Conservation (phyloP, 2,888 invertebrate genomes). For the Pandemis heparana region DNA sequence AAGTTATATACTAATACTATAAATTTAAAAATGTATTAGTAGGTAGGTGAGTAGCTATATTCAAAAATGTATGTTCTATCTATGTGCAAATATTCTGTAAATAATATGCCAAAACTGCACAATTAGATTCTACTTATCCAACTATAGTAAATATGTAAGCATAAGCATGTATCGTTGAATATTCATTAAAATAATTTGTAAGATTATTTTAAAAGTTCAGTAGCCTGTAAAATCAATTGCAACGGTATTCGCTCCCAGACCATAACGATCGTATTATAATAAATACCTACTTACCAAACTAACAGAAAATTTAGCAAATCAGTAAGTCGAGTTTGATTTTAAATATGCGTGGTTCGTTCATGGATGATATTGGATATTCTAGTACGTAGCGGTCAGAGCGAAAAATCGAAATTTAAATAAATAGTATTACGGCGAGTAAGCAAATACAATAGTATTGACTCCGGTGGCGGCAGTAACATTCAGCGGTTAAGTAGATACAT, state of each 20-base stretch:
- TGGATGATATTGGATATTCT: not conserved
- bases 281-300: not conserved
- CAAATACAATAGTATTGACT: conserved; percentile 38
- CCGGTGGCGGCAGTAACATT: conserved; percentile 22
- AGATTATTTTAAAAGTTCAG: not conserved
- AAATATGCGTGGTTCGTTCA: not conserved
- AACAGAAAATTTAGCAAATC: not conserved
- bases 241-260: not conserved
- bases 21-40: too few relatives aligned
- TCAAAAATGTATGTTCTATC: too few relatives aligned
- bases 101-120: too few relatives aligned
- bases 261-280: not conserved
- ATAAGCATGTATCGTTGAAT: not conserved
- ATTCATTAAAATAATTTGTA: not conserved
- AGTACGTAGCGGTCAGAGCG: not conserved
- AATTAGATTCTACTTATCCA: too few relatives aligned
- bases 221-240: not conserved
- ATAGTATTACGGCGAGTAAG: conserved; percentile 36
- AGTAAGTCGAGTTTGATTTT: not conserved
- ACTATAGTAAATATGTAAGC: too few relatives aligned
- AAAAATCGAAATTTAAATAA: conserved; percentile 9
- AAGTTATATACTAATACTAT: too few relatives aligned
- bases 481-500: conserved; percentile 36
- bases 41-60: too few relatives aligned
- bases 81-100: too few relatives aligned